These are phyloP conservation scores for Ectemnius cavifrons DNA, from an alignment of 2,888 invertebrate genomes.

Conservation along the genomic window DNA sequence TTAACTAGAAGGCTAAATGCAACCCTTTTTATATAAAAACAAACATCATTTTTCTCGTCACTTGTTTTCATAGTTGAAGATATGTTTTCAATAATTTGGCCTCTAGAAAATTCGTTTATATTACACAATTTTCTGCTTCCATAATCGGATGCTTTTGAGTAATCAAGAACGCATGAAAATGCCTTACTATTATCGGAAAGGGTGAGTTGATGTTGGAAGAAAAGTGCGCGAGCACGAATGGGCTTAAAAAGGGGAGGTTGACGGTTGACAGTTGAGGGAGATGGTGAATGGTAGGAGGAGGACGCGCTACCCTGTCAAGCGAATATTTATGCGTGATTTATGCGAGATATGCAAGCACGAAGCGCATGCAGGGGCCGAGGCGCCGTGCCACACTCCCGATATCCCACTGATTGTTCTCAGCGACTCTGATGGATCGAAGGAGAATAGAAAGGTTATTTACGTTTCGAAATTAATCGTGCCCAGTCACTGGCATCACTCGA, in stretches of 20 bases:
- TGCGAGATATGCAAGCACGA: constrained; percentile 47
- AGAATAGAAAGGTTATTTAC: constrained; percentile 66
- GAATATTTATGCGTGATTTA: constrained; percentile 69
- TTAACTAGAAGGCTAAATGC: too few relatives aligned
- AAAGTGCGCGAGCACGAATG: neutral
- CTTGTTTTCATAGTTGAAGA: too few relatives aligned
- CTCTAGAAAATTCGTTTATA: too few relatives aligned
- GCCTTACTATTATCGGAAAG: neutral
- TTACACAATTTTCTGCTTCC: too few relatives aligned
- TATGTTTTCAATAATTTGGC: too few relatives aligned
- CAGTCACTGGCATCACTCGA: constrained; percentile 21
- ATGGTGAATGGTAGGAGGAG: constrained; percentile 7
- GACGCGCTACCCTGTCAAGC: constrained; percentile 44
- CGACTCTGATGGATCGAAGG: constrained; percentile 58
- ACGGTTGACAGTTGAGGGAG: neutral
- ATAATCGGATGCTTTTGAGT: too few relatives aligned
- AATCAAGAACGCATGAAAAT: too few relatives aligned
- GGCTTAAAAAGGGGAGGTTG: neutral
- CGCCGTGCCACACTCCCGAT: constrained; percentile 15
- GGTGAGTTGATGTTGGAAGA: neutral
- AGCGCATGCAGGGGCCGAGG: constrained; percentile 38
- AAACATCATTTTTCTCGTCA: too few relatives aligned
- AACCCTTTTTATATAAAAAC: too few relatives aligned
- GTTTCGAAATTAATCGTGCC: constrained; percentile 66
- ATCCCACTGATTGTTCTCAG: constrained; percentile 31